These are phyloP conservation scores for Elysia crispata DNA, from an alignment of 2,888 invertebrate genomes.

Conservation along the genomic window DNA sequence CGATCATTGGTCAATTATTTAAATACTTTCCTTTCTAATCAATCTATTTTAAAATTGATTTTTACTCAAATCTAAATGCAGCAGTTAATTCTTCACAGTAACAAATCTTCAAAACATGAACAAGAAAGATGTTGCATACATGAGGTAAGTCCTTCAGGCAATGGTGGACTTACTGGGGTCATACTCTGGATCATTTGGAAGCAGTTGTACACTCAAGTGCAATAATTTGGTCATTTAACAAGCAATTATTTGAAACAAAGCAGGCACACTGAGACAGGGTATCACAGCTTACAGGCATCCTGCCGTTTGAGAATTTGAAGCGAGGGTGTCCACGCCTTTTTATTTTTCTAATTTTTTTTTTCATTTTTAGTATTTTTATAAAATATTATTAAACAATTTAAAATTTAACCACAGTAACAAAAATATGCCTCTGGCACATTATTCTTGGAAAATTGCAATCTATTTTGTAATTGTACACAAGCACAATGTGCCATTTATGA, in stretches of 20 bases:
- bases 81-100: no score
- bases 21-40: no score
- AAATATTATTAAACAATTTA: conserved; percentile 41
- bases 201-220: conserved; percentile 32
- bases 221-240: conserved; percentile 36
- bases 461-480: no score
- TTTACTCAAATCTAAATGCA: no score
- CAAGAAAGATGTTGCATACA: no score
- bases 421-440: not conserved
- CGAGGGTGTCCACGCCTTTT: conserved; percentile 29
- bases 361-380: conserved; percentile 46
- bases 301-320: conserved; percentile 35
- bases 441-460: no score
- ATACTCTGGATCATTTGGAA: conserved; percentile 2
- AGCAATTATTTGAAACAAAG: conserved; percentile 31
- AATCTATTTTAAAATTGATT: no score
- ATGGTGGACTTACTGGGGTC: no score
- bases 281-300: conserved; percentile 46
- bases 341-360: conserved; percentile 29
- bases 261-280: conserved; percentile 45
- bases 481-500: conserved; percentile 38
- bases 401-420: conserved; percentile 20
- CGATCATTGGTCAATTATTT: no score
- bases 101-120: no score
- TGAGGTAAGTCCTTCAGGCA: no score